phyloP scores from a whole-genome alignment of 2,113 vertebrate species.

The Melospiza georgiana region DNA sequence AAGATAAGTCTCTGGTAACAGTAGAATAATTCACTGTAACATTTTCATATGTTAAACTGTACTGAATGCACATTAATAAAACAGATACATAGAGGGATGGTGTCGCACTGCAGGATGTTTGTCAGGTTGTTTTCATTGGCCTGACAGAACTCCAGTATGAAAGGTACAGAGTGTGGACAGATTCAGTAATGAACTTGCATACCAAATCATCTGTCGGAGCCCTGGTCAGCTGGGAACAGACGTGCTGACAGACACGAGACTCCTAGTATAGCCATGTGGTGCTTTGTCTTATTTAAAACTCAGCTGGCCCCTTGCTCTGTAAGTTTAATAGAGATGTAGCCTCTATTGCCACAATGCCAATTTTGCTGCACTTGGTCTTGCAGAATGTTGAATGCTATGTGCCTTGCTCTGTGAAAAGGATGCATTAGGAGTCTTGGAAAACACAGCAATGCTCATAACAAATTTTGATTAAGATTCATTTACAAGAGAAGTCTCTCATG shows the following conservation, averaged over 20 bases:
- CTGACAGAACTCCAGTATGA: neutral
- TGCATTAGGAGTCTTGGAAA: neutral
- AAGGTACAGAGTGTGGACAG: neutral
- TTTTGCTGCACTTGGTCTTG: neutral
- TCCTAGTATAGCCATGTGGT: neutral
- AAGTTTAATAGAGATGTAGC: constrained; percentile 33
- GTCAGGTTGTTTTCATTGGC: constrained; percentile 1
- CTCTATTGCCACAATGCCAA: neutral
- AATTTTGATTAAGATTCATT: neutral
- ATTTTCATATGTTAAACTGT: neutral
- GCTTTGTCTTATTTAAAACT: constrained; percentile 44
- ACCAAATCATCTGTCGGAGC: neutral
- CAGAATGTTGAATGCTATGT: neutral
- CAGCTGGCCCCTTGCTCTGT: neutral
- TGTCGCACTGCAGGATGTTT: neutral
- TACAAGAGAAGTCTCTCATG: neutral
- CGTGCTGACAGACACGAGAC: neutral
- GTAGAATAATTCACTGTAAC: neutral
- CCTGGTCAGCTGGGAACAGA: neutral
- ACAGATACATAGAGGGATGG: neutral
- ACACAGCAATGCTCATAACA: neutral
- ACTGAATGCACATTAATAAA: neutral
- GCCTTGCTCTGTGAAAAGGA: neutral
- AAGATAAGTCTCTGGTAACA: neutral
- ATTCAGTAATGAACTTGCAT: constrained; percentile 3